These are phyloP conservation scores for Atherinosoma microstoma DNA, from an alignment of 2,797 vertebrate genomes.

Conservation along the genomic window DNA sequence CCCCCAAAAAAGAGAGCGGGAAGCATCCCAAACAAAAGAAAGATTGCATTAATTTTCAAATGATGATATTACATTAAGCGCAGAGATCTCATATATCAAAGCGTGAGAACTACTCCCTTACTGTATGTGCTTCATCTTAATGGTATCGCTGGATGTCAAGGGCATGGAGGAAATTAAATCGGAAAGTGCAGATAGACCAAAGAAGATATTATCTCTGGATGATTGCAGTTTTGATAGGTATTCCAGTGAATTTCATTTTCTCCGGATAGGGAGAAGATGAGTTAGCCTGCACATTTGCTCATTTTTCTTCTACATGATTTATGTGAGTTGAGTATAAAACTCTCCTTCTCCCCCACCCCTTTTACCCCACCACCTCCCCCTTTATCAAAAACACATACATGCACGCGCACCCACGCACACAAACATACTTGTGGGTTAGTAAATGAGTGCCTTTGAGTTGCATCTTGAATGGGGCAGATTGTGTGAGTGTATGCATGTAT, in stretches of 20 bases:
- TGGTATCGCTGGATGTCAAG: constrained; percentile 99
- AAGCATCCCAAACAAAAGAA: constrained; percentile 92
- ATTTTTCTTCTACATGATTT: constrained; percentile 99
- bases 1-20: constrained; percentile 25
- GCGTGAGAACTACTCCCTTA: constrained; percentile 92
- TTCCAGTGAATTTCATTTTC: constrained; percentile 99
- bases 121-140: constrained; percentile 99
- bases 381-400: constrained; percentile 65
- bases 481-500: constrained; percentile 77
- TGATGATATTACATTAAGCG: constrained; percentile 99
- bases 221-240: constrained; percentile 99
- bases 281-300: constrained; percentile 99
- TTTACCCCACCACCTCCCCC: constrained; percentile 43
- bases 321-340: constrained; percentile 99
- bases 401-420: constrained; percentile 42
- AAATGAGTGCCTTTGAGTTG: constrained; percentile 92
- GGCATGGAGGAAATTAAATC: constrained; percentile 99
- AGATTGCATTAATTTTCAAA: constrained; percentile 99
- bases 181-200: constrained; percentile 99
- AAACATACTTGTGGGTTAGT: constrained; percentile 70
- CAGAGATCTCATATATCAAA: constrained; percentile 93
- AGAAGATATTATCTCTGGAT: constrained; percentile 99
- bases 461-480: constrained; percentile 82
- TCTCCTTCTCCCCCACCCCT: constrained; percentile 59
- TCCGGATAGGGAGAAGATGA: constrained; percentile 97